Conservation (phyloP, 2,113 vertebrate genomes). For the Trinectes maculatus region DNA sequence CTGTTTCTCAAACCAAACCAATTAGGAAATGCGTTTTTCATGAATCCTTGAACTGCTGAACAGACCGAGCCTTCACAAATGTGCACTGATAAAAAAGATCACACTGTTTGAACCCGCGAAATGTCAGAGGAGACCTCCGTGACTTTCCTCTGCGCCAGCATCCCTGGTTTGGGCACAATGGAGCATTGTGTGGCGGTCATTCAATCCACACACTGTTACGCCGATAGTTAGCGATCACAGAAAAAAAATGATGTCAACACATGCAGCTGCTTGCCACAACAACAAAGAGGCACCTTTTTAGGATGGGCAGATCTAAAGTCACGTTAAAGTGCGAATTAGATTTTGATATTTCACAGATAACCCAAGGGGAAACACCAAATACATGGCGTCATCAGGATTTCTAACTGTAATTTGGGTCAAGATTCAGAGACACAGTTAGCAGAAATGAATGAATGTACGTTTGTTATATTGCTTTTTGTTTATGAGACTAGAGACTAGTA, state of each 20-base stretch:
- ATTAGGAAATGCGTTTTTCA: background rate
- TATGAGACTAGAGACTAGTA: too few relatives aligned
- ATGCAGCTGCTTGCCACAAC: slow-evolving; percentile 68
- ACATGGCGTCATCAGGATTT: slow-evolving; percentile 11
- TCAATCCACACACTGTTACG: slow-evolving; percentile 69
- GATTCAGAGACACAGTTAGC: background rate
- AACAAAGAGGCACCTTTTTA: slow-evolving; percentile 77
- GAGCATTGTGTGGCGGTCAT: slow-evolving; percentile 76
- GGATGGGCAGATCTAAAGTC: slow-evolving; percentile 69
- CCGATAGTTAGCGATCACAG: slow-evolving; percentile 78
- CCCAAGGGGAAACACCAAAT: slow-evolving; percentile 33
- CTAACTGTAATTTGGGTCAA: slow-evolving; percentile 1
- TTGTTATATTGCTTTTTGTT: too few relatives aligned
- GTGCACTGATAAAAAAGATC: slow-evolving; percentile 35
- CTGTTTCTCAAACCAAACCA: slow-evolving; percentile 12
- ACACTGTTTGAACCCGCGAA: slow-evolving; percentile 41
- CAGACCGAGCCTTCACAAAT: slow-evolving; percentile 29
- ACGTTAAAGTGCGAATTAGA: slow-evolving; percentile 61
- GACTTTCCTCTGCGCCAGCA: slow-evolving; percentile 60
- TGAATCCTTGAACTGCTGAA: background rate
- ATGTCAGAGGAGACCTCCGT: slow-evolving; percentile 55
- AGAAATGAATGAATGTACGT: too few relatives aligned
- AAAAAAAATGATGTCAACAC: slow-evolving; percentile 79
- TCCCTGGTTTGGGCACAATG: slow-evolving; percentile 78
- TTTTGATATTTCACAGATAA: slow-evolving; percentile 32